Base-by-base conservation (phyloP, 2,797 vertebrate species). In the Anabacerthia variegaticeps region DNA sequence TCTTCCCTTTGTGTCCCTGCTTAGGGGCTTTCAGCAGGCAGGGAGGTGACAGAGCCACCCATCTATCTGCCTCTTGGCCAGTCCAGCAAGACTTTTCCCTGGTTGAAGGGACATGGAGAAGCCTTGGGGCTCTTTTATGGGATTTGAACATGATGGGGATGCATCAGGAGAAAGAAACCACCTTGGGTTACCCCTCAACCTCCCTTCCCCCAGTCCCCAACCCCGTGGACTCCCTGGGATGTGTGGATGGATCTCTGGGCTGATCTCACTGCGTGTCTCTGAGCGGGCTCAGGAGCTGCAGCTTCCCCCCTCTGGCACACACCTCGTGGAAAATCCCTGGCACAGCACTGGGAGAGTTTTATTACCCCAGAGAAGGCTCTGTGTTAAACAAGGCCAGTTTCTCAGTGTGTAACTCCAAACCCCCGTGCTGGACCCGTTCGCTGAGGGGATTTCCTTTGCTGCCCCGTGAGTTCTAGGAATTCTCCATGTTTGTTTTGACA, bases 361-460 rank as follows among this genome's bases (percentile, higher is more conserved):
- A 71, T 67, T 85, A 44, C 87, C 79, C 89, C 10, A 2, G 71
- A 85, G 88, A 77, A 67, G 32, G 75, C 85, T 80, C 67, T 2
- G 46, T 23, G 61, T 46, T 49, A 26, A 58, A 43, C 27, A 62
- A 71, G 76, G 91, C 55, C 3, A 55, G 32, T 4, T 80, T 51
- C 84, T 65, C 44, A 14, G 37, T 4, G 0, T n/a, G 71, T 28
- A 56, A 41, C 65, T 79, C 78, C 85, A 41, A 26, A 14, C 63
- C 76, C 67, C 63, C 22, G 66, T 7, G 0, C 37, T 1, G 2
- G 52, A 12, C 79, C 4, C 0, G 14, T 19, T 51, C 12, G 3
- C 74, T 43, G 73, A 43, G 92, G 95, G 92, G 88, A 81, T 95
- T 97, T 95, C 95, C 94, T 95, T 26, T 15, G 39, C 73, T 76